Percentiles rank a stretch among this genome's conserved stretches.
phyloP scores from a whole-genome alignment of 2,113 vertebrate species.

The Dendropsophus ebraccatus region DNA sequence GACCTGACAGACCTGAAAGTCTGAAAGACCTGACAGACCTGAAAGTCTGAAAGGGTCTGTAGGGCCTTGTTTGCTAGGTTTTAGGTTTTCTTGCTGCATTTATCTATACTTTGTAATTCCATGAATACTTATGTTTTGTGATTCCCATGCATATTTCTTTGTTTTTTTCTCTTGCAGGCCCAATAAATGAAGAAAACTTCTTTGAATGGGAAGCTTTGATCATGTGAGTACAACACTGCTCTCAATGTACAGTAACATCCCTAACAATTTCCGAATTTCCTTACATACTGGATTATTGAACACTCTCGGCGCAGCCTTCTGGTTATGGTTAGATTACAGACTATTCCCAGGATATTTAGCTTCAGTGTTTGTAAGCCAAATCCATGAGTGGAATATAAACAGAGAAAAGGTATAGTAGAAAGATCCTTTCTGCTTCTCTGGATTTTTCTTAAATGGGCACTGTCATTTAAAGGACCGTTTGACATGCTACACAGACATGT shows the following conservation, averaged over 20 bases:
- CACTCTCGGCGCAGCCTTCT: neutral
- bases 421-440: too few relatives aligned
- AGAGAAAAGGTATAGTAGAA: too few relatives aligned
- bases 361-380: neutral
- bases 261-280: neutral
- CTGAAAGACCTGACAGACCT: too few relatives aligned
- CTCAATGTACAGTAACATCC: too few relatives aligned
- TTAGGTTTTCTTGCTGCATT: too few relatives aligned
- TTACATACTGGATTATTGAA: neutral
- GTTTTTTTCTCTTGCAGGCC: constrained; percentile 75
- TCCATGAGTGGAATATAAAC: neutral
- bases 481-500: too few relatives aligned
- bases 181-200: constrained; percentile 97
- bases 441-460: too few relatives aligned
- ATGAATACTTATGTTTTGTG: neutral
- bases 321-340: neutral
- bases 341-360: neutral
- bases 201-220: constrained; percentile 98
- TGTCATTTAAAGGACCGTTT: too few relatives aligned
- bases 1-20: too few relatives aligned
- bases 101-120: neutral
- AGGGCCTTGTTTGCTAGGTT: too few relatives aligned
- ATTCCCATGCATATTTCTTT: neutral
- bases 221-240: constrained; percentile 86
- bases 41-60: too few relatives aligned